Conservation (phyloP, 2,113 vertebrate species). For the Atlantisia rogersi region DNA sequence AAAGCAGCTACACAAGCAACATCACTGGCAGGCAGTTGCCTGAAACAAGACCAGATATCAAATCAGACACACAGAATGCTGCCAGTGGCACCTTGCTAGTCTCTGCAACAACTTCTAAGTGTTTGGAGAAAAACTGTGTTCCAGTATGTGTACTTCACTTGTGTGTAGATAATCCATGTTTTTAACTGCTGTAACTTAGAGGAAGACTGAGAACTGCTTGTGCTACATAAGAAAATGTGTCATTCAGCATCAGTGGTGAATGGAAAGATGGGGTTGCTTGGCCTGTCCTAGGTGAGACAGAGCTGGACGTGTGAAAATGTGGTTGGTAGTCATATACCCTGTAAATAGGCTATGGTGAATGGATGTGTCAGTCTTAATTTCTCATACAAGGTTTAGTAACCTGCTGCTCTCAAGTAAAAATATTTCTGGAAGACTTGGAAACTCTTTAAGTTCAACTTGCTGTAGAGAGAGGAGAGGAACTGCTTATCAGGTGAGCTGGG, state of each 20-base stretch:
- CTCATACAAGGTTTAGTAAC: background rate
- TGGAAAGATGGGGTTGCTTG: background rate
- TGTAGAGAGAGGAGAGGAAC: background rate
- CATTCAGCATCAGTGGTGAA: background rate
- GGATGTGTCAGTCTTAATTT: background rate
- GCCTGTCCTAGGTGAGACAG: background rate
- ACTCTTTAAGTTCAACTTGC: background rate
- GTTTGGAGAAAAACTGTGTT: background rate
- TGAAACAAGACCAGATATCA: background rate
- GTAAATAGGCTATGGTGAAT: background rate
- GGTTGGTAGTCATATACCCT: background rate
- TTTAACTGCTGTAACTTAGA: background rate
- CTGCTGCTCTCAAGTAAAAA: background rate
- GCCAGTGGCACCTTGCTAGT: background rate
- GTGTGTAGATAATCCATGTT: background rate
- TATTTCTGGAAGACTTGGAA: background rate
- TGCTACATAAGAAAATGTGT: background rate
- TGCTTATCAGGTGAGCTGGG: background rate
- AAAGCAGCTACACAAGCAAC: background rate
- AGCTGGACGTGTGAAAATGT: background rate
- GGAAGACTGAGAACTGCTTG: background rate
- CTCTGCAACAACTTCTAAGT: background rate
- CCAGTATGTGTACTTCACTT: background rate
- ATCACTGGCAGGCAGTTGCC: background rate
- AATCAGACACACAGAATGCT: background rate